phyloP scores from a whole-genome alignment of 2,113 vertebrate species.

The Rhineura floridana region DNA sequence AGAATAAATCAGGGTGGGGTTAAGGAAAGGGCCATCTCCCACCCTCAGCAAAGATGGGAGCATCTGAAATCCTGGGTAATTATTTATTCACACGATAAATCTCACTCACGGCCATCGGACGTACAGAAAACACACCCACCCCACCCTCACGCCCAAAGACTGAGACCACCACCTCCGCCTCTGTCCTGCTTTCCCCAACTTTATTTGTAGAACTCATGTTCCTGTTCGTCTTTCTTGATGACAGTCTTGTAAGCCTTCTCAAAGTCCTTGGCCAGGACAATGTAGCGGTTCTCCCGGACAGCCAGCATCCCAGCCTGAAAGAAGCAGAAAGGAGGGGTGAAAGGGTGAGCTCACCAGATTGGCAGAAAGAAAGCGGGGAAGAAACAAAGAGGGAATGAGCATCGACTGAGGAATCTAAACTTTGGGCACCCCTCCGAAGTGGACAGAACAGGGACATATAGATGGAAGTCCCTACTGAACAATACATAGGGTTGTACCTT shows the following conservation, averaged over 20 bases:
- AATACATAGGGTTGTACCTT: no score
- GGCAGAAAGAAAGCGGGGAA: background rate
- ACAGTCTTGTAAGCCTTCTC: conserved; percentile 95
- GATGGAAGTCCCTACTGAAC: no score
- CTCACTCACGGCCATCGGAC: no score
- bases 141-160: background rate
- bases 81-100: conserved; percentile 7
- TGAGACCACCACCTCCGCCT: background rate
- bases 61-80: background rate
- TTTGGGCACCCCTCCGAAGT: no score
- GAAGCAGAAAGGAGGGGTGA: background rate
- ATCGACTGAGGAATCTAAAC: no score
- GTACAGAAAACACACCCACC: background rate
- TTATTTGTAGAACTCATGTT: conserved; percentile 97
- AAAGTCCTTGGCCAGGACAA: conserved; percentile 94
- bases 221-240: conserved; percentile 95
- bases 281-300: conserved; percentile 93
- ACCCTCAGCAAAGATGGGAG: background rate
- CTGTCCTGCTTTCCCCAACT: background rate
- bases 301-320: conserved; percentile 91
- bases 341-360: background rate
- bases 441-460: no score
- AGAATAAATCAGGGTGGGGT: no score
- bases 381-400: background rate
- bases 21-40: background rate